Evolutionary conservation across 92 coral and sea anemone genomes (phyloP).

Genomic region (Palythoa heliodiscus): DNA sequence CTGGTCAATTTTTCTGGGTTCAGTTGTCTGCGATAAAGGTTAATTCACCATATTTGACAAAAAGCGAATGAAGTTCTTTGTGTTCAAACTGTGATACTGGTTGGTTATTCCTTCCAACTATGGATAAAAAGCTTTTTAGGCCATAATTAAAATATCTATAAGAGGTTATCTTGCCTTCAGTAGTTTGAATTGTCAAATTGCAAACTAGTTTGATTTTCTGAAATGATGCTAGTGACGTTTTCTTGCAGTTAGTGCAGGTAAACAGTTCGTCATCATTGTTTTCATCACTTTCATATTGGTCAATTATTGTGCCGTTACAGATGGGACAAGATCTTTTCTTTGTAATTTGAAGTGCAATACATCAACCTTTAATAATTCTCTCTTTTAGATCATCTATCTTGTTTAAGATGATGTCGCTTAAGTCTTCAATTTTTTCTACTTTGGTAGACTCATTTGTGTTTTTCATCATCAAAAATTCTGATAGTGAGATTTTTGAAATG

Average conservation of each 20-base stretch:
- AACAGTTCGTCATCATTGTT: slow-evolving; percentile 40
- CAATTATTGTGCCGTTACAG: slow-evolving; percentile 30
- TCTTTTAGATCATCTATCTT: slow-evolving; percentile 17
- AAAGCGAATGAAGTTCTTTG: slow-evolving; percentile 15
- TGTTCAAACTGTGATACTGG: slow-evolving; percentile 14
- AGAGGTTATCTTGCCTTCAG: slow-evolving; percentile 27
- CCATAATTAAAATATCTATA: slow-evolving; percentile 37
- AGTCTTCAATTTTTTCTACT: slow-evolving; percentile 27
- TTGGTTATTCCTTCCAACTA: slow-evolving; percentile 19
- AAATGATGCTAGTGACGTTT: slow-evolving; percentile 24
- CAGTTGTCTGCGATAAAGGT: slow-evolving; percentile 17
- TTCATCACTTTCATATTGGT: slow-evolving; percentile 9
- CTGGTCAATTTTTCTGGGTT: slow-evolving; percentile 21
- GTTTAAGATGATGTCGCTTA: slow-evolving; percentile 31
- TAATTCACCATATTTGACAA: slow-evolving; percentile 14
- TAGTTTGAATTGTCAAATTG: slow-evolving; percentile 24
- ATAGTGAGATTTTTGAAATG: slow-evolving; percentile 30
- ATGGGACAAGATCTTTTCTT: slow-evolving; percentile 31
- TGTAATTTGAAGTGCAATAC: slow-evolving; percentile 19
- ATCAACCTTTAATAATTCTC: slow-evolving; percentile 12
- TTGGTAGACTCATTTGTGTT: slow-evolving; percentile 40
- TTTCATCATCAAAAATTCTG: slow-evolving; percentile 34
- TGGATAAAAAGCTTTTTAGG: slow-evolving; percentile 31
- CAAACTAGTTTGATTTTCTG: slow-evolving; percentile 34
- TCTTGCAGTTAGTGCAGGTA: slow-evolving; percentile 41